phyloP scores from a whole-genome alignment of 2,888 invertebrate species.

The Philonicus albiceps region DNA sequence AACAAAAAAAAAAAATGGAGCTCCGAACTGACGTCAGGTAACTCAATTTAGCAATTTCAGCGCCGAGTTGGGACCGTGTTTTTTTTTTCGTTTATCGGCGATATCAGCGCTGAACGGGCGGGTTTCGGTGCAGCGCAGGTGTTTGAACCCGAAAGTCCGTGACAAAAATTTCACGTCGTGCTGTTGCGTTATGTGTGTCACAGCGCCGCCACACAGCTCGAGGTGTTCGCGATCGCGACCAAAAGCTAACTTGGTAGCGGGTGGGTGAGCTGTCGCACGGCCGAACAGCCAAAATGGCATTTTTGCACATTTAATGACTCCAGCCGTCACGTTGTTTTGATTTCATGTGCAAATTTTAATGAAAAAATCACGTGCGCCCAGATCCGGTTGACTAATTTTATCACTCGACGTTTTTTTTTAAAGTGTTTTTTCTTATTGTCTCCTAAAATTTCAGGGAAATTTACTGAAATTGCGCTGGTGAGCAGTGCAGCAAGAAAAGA shows the following conservation, averaged over 20 bases:
- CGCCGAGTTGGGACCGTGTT: not conserved
- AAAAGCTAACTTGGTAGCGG: not conserved
- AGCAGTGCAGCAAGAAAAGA: not conserved
- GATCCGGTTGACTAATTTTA: constrained; percentile 23
- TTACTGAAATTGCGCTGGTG: not conserved
- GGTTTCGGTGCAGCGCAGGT: constrained; percentile 30
- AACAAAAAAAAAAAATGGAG: constrained; percentile 1
- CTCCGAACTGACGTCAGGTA: constrained; percentile 7
- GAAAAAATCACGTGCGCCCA: constrained; percentile 11
- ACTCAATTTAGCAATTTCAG: constrained; percentile 32
- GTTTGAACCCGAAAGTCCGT: constrained; percentile 42
- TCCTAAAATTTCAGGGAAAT: not conserved
- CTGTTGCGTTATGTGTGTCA: constrained; percentile 38
- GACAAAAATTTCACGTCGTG: constrained; percentile 37
- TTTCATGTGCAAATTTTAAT: constrained; percentile 6
- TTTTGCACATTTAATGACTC: constrained; percentile 31
- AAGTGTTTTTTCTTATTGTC: not conserved
- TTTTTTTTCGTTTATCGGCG: not conserved
- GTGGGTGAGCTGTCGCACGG: constrained; percentile 6
- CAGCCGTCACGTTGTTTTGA: constrained; percentile 29
- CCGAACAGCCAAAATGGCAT: not conserved
- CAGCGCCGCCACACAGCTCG: not conserved
- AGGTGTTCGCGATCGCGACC: not conserved
- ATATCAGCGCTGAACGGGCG: not conserved
- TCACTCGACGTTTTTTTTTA: not conserved